Percentiles rank a stretch among this genome's conserved stretches.
phyloP scores from a whole-genome alignment of 2,797 vertebrate genomes.

The Astyanax mexicanus region DNA sequence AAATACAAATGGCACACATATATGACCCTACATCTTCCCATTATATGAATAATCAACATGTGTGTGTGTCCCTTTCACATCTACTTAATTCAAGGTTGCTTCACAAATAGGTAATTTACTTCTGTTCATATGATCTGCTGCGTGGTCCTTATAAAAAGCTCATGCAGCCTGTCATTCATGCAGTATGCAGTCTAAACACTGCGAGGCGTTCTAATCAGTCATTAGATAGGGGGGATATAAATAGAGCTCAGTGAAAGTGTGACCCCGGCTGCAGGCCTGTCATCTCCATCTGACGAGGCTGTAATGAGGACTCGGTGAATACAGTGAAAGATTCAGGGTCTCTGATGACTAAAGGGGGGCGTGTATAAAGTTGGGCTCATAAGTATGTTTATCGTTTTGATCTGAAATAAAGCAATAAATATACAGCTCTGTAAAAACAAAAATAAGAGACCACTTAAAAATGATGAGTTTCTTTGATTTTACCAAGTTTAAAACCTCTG shows the following conservation, averaged over 20 bases:
- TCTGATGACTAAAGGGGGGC: conserved; percentile 21
- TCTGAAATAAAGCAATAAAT: too few species aligned
- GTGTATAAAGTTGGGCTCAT: too few species aligned
- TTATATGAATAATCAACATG: too few species aligned
- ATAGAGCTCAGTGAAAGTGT: not conserved
- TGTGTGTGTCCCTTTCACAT: not conserved
- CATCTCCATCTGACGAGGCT: conserved; percentile 45
- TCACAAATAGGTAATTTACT: not conserved
- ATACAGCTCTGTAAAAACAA: too few species aligned
- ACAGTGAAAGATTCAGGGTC: conserved; percentile 40
- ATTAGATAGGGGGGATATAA: conserved; percentile 9
- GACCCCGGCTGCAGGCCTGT: conserved; percentile 17
- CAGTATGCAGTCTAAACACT: not conserved
- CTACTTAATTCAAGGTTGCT: not conserved
- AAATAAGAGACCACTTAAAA: too few species aligned
- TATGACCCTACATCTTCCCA: too few species aligned
- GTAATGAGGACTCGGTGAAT: conserved; percentile 49
- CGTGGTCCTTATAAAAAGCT: not conserved
- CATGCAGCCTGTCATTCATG: not conserved
- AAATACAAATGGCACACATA: too few species aligned
- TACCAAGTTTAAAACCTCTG: too few species aligned
- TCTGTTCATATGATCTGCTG: not conserved
- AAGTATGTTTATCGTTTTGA: too few species aligned
- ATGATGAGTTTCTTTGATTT: too few species aligned
- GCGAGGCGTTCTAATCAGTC: conserved; percentile 23